Evolutionary conservation across 2,888 invertebrate genomes (phyloP), one percentile per base, ranked within the genome.

Genomic region (Amblyjoppa fuscipennis): DNA sequence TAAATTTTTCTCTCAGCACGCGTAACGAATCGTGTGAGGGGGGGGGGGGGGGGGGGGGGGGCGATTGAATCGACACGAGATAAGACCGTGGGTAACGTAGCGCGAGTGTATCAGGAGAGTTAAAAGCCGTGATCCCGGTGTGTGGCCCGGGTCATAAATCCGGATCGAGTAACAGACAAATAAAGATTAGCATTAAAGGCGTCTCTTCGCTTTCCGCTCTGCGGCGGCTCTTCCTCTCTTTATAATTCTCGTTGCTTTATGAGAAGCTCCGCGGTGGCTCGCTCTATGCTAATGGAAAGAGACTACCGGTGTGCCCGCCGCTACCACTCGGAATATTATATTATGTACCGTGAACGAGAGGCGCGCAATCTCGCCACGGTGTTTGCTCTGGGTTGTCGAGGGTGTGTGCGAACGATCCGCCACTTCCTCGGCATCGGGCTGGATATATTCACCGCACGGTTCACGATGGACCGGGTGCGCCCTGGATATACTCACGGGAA

Each of bases 101-200:
- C 16, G 38, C 38, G 53, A 53, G 41, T 11, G 56, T 71, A 69
- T 84, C 16, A 11, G 31, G 51, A 51, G 20, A 38, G 70, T 56
- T 56, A 56, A 73, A 56, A 84, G 59, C 77, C 68, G 59, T 73
- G 78, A 56, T 85, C 85, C 49, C 25, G 79, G 82, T 85, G 85
- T 85, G 85, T 85, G 85, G 85, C 59, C 83, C 79, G 45, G 80
- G 59, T 76, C 76, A 76, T 85, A 85, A 85, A 85, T 85, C 82
- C 82, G 82, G 85, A 85, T 86, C 84, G 86, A 84, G 86, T 81
- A 84, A 81, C 84, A 74, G 84, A 86, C 83, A 77, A 84, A 86
- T 81, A 84, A 81, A 86, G 84, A 86, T 86, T 79, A 84, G 75
- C 86, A 81, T 81, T 85, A 77, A 83, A 83, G 71, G 76, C 79